phyloP scores from a whole-genome alignment of 2,113 vertebrate species.

The Brachionichthys hirsutus region DNA sequence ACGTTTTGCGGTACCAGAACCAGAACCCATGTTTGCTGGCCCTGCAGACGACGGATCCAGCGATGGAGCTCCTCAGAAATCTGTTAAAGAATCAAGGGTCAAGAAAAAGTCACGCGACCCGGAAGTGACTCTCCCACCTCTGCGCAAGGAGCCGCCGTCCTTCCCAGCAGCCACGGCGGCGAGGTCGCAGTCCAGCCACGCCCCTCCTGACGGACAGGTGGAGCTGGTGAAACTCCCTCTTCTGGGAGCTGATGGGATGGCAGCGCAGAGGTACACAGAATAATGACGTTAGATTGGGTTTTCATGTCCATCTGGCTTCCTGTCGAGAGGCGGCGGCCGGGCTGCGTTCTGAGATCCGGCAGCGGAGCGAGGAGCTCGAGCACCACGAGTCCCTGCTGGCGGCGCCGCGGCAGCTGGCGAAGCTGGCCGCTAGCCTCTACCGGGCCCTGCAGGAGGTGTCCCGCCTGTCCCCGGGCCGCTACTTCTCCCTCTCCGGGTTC shows the following conservation, averaged over 20 bases:
- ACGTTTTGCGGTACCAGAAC: not conserved
- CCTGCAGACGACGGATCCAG: not conserved
- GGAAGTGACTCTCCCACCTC: constrained; percentile 29
- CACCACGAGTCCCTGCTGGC: constrained; percentile 45
- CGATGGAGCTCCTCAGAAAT: constrained; percentile 1
- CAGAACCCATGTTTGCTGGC: constrained; percentile 42
- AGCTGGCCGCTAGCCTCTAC: constrained; percentile 68
- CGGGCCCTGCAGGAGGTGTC: constrained; percentile 75
- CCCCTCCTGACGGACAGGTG: constrained; percentile 6
- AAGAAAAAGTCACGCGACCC: constrained; percentile 16
- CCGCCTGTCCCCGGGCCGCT: constrained; percentile 77
- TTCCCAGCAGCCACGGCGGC: constrained; percentile 13
- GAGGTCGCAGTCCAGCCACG: constrained; percentile 9
- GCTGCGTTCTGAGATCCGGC: constrained; percentile 50
- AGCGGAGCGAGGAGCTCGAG: constrained; percentile 58
- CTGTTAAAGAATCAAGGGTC: constrained; percentile 9
- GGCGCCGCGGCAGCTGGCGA: constrained; percentile 47
- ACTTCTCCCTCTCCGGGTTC: constrained; percentile 69
- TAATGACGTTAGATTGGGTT: not conserved
- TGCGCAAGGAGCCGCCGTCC: not conserved
- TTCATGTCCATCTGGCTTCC: constrained; percentile 23
- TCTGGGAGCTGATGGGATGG: constrained; percentile 17
- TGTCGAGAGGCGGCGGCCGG: constrained; percentile 60
- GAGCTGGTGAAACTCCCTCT: constrained; percentile 52
- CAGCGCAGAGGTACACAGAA: constrained; percentile 37